Evolutionary conservation across 2,888 invertebrate species (phyloP).

Genomic region (Leptinotarsa haldemani): DNA sequence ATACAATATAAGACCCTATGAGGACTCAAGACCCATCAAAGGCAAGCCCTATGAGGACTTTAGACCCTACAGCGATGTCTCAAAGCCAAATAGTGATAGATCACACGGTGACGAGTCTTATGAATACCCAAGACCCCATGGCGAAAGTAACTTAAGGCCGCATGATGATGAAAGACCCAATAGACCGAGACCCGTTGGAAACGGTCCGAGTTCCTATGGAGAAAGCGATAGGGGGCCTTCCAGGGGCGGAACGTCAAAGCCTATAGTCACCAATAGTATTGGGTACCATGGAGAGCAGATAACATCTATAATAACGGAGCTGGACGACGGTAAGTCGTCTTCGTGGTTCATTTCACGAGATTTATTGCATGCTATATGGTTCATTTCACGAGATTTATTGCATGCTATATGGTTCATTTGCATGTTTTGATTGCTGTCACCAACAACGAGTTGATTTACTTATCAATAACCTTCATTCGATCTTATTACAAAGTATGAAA

Average conservation of each 20-base stretch:
- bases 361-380: background rate
- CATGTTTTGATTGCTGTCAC: too few species aligned
- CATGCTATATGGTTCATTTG: background rate
- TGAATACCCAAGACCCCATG: background rate
- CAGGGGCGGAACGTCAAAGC: constrained; percentile 36
- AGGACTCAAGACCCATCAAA: background rate
- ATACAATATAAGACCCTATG: background rate
- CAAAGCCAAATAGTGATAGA: background rate
- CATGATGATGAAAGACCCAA: background rate
- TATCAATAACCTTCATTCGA: background rate
- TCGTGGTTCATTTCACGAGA: background rate
- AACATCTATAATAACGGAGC: constrained; percentile 62
- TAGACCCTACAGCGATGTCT: background rate
- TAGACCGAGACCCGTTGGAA: constrained; percentile 7
- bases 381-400: background rate
- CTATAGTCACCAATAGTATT: constrained; percentile 56
- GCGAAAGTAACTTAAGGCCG: background rate
- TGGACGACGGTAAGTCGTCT: constrained; percentile 57
- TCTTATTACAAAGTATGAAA: background rate
- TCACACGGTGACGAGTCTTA: background rate
- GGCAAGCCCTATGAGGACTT: background rate
- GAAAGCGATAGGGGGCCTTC: background rate
- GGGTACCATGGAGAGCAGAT: constrained; percentile 61
- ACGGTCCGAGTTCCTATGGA: background rate
- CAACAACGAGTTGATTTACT: too few species aligned